These are phyloP conservation scores for Eristalis tenax DNA, from an alignment of 2,888 invertebrate species.

Conservation along the genomic window DNA sequence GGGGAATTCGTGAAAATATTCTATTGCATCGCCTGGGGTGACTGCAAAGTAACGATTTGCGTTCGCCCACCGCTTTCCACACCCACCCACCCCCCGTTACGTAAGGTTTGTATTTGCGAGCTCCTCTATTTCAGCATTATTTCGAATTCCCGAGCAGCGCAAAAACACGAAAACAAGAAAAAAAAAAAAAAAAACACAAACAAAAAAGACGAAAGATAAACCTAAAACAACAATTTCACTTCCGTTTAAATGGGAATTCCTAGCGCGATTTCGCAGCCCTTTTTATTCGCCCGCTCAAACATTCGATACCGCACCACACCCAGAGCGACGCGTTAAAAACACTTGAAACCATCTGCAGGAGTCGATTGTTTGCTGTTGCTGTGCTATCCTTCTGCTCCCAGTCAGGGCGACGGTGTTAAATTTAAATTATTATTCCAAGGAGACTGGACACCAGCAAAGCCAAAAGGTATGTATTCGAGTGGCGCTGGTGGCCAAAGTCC, in stretches of 20 bases:
- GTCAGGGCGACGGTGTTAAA: conserved; percentile 10
- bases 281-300: not conserved
- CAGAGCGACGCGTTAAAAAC: conserved; percentile 9
- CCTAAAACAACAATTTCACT: conserved; percentile 25
- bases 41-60: conserved; percentile 43
- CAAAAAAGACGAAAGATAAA: not conserved
- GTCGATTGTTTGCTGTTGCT: conserved; percentile 9
- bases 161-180: conserved; percentile 5
- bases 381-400: not conserved
- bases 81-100: not conserved
- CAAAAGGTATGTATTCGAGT: not conserved
- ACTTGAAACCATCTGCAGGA: conserved; percentile 33
- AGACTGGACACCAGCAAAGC: not conserved
- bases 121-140: not conserved
- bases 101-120: too few species aligned
- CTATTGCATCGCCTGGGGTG: conserved; percentile 27
- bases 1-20: conserved; percentile 29
- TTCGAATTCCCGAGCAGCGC: not conserved
- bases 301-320: not conserved
- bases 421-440: conserved; percentile 23
- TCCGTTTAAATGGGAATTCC: conserved; percentile 47
- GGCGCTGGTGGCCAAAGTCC: not conserved
- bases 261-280: not conserved
- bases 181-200: too few species aligned
- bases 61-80: conserved; percentile 10